phyloP scores from a whole-genome alignment of 2,797 vertebrate genomes.

The Oreortyx pictus region DNA sequence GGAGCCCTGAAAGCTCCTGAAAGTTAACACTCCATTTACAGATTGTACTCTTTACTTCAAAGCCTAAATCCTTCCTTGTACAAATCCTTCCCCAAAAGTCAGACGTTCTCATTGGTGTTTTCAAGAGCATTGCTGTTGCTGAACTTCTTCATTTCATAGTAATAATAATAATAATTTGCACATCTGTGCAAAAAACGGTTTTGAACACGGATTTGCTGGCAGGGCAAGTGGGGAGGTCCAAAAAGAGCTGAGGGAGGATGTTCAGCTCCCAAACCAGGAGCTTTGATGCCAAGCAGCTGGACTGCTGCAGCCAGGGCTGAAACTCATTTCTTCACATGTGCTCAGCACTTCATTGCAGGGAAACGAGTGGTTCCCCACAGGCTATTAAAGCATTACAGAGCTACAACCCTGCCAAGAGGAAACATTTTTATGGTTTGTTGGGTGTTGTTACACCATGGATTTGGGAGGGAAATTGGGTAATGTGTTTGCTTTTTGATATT shows the following conservation, averaged over 20 bases:
- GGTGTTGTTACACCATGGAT: fast-evolving
- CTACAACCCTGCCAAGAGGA: background rate
- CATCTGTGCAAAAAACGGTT: background rate
- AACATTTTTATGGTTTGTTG: background rate
- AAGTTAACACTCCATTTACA: background rate
- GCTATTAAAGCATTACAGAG: background rate
- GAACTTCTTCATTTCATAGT: background rate
- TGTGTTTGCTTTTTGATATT: background rate
- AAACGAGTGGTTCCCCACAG: background rate
- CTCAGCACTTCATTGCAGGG: background rate
- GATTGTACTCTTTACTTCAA: background rate
- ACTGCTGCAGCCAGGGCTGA: background rate
- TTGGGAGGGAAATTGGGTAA: background rate
- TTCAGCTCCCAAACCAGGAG: background rate
- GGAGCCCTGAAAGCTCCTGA: background rate
- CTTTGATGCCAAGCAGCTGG: background rate
- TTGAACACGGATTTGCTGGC: background rate
- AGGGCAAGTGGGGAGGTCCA: background rate
- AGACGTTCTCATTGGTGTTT: background rate
- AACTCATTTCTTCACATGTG: background rate
- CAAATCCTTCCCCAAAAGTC: background rate
- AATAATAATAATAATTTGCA: background rate
- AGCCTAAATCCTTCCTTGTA: background rate
- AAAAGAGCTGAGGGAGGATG: background rate
- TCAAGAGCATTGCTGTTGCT: background rate